Base-by-base conservation (phyloP, 2,113 vertebrate species). In the Phrynosoma blainvillii region DNA sequence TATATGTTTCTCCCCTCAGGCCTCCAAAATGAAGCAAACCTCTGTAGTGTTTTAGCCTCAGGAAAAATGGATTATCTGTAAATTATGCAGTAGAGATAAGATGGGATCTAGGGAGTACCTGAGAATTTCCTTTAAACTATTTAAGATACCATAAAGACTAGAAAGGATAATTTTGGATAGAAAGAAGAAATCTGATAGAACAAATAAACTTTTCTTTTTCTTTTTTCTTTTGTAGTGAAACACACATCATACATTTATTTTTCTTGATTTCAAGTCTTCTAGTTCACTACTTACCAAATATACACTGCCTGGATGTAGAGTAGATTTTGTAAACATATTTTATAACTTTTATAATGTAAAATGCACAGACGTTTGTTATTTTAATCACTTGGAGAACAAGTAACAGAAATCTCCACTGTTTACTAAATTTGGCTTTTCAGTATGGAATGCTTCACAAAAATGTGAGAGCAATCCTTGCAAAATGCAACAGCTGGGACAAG, bases 401-500 rank as follows among this genome's bases (percentile, higher is more conserved):
- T 87, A 80, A 75, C 70, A 79, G 92, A 86, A 81, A 71, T 68
- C 82, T 85, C 84, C 91, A 91, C 16, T 92, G 84, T 87, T 92
- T 93, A 89, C 79, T 92, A 82, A n/a, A 16, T 74, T 89, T 79
- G 75, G 84, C 90, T 87, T 87, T 87, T 92, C 86, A 75, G 36
- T 90, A 90, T 90, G 90, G 90, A 90, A 78, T 89, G 89, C 62
- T 65, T 91, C 87, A 89, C 73, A 88, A 93, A 94, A 92, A 79
- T 54, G 85, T 87, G 66, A 91, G 94, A 93, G 84, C 91, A 94
- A 94, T 94, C 85, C 86, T 89, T 92, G 87, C 88, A 90, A 90
- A 91, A 94, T 65, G 82, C 85, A 94, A 90, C 94, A 96, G 93
- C 88, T 89, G 91, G 90, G 87, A 84, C 90, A 93, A 86, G 80